Evolutionary conservation across 2,113 vertebrate species (phyloP).

Genomic region (Hystrix cristata): DNA sequence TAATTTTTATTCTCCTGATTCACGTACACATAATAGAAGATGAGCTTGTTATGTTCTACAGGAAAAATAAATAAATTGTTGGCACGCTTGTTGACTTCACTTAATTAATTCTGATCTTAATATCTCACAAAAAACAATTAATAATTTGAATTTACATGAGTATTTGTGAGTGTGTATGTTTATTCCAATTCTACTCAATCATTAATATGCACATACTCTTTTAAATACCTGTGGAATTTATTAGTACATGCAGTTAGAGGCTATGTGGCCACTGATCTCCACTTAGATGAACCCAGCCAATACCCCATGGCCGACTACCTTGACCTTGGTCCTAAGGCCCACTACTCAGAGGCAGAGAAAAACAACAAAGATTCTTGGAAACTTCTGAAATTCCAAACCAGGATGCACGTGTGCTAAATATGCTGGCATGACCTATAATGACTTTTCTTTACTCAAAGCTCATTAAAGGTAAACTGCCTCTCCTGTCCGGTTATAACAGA

Average conservation of each 20-base stretch:
- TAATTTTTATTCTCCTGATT: neutral
- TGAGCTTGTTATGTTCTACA: neutral
- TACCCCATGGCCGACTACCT: neutral
- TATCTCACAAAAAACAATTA: no score
- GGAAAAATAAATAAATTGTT: neutral
- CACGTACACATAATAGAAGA: neutral
- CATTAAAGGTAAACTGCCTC: neutral
- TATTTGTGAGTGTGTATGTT: neutral
- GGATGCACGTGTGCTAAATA: neutral
- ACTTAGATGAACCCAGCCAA: neutral
- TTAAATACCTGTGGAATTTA: neutral
- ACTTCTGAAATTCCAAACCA: neutral
- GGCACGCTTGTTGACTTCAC: neutral
- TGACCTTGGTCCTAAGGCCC: neutral
- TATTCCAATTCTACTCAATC: neutral
- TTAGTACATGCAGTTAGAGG: neutral
- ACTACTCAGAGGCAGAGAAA: neutral
- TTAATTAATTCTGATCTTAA: neutral
- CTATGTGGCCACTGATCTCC: neutral
- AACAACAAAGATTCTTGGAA: neutral
- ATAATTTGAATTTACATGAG: neutral
- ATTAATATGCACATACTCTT: neutral
- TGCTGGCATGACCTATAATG: neutral
- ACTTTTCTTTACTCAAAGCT: neutral
- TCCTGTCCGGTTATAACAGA: no score